Base-by-base conservation (phyloP, 2,113 vertebrate species). In the Heterotis niloticus region DNA sequence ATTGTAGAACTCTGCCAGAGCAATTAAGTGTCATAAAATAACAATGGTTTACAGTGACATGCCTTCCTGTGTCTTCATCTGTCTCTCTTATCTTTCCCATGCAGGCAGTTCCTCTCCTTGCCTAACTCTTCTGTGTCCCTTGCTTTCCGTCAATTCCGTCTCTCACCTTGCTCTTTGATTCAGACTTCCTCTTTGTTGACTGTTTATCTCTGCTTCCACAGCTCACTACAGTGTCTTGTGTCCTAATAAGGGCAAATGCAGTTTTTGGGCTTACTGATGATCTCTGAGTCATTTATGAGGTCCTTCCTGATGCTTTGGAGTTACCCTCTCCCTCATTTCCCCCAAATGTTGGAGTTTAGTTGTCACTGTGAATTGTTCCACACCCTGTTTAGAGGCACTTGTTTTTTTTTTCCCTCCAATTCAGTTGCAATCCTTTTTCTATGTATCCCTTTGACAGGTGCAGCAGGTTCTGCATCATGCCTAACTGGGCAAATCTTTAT, bases 231-330 rank as follows among this genome's bases (percentile, higher is more conserved):
- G 84, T 81, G 68, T 85, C 84, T 73, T 13, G 0, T 81, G 76
- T 81, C 90, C 90, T 85, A 90, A 88, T 89, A 90, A 83, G 90
- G 90, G 18, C 81, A 91, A 84, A 88, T 82, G 78, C 78, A 78
- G 81, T 86, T 82, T 81, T 82, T 80, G 75, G 69, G 77, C 80
- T 78, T 74, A 86, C 82, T 82, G 57, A 81, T 26, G 79, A 29
- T 73, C 79, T 85, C 80, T 77, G 79, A 86, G 78, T 83, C 83
- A 52, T 84, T 86, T 84, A 87, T 86, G 85, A 57, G 64, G 86
- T 88, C 82, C 78, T 80, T 82, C 85, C 82, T 84, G 78, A 82
- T 83, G 67, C 82, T 82, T 81, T 87, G 18, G 20, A 66, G 28
- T 34, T 34, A 14, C n/a, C 5, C 60, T 20, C 24, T n/a, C 65